Base-by-base conservation (phyloP, 2,113 vertebrate genomes). In the Cinclus cinclus region DNA sequence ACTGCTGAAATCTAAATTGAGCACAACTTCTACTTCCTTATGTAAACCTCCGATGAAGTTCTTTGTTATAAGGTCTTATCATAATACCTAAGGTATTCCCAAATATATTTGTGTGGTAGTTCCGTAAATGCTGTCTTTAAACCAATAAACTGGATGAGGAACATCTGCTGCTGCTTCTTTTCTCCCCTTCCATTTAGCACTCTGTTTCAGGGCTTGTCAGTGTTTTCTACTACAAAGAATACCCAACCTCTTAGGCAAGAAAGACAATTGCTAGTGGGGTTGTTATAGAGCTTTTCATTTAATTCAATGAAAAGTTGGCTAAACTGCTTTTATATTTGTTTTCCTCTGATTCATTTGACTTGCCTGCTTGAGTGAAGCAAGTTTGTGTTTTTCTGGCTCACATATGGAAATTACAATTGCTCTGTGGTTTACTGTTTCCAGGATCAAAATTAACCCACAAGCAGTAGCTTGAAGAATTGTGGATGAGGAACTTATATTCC, bases 401-500 rank as follows among this genome's bases (percentile, higher is more conserved):
- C 21, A 74, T 6, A 59, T 0, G 2, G 55, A 92, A 93, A 93
- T 77, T 59, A 59, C 81, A 80, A 86, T 80, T 80, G 44, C 37
- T 83, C 63, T 55, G 42, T 21, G 10, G 27, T 67, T 95, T 70
- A 83, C 37, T 69, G 47, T 59, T 83, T 92, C 55, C 83, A 86
- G 73, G 44, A 87, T 86, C 30, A 83, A 88, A 96, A 86, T 77
- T 53, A 94, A 90, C 37, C 11, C 46, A 76, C 10, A 49, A 28
- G 11, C 37, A 86, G 46, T 33, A 74, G 23, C 33, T 74, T 86
- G 64, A 96, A 65, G 55, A 83, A 90, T 44, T 83, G 55, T 44
- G 37, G 68, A 16, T 56, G 64, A 94, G 83, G n/a, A 80, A 58
- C 10, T 22, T 31, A 88, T 90, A n/a, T 60, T 81, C 31, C 44